Conservation (phyloP, 2,113 vertebrate genomes). For the Boleophthalmus pectinirostris region DNA sequence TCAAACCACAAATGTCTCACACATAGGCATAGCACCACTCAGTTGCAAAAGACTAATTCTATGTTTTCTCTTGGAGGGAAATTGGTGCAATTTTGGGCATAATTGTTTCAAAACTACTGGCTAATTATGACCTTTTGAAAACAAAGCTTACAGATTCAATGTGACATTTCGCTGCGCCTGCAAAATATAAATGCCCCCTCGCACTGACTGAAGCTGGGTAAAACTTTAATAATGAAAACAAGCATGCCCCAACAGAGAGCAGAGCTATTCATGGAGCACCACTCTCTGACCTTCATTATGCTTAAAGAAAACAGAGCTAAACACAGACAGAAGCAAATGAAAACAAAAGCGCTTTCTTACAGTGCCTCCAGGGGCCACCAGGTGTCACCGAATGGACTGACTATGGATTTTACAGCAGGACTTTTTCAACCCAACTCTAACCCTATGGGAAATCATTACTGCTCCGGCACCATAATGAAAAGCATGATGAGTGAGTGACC, state of each 20-base stretch:
- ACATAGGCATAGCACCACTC: constrained; percentile 28
- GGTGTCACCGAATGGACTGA: constrained; percentile 7
- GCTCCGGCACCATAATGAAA: neutral
- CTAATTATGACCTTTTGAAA: constrained; percentile 74
- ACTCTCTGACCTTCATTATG: constrained; percentile 26
- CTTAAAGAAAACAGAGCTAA: neutral
- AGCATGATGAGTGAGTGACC: constrained; percentile 10
- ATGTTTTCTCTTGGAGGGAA: constrained; percentile 62
- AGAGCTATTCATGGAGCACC: constrained; percentile 18
- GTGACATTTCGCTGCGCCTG: constrained; percentile 64
- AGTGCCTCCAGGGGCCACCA: constrained; percentile 8
- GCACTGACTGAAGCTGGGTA: constrained; percentile 54
- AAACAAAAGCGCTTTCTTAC: neutral
- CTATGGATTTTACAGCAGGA: constrained; percentile 9
- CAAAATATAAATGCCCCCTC: constrained; percentile 58
- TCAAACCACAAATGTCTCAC: constrained; percentile 58
- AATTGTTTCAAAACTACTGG: constrained; percentile 68
- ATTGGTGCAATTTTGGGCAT: constrained; percentile 66
- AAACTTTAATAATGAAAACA: constrained; percentile 62
- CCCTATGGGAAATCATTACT: constrained; percentile 10
- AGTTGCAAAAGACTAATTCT: constrained; percentile 59
- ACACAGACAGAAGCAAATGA: constrained; percentile 11
- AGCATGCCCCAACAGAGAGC: constrained; percentile 30
- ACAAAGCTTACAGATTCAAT: constrained; percentile 65
- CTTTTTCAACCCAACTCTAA: neutral